These are phyloP conservation scores for Macrosoma leucophasiata DNA, from an alignment of 2,888 invertebrate species.

Conservation along the genomic window DNA sequence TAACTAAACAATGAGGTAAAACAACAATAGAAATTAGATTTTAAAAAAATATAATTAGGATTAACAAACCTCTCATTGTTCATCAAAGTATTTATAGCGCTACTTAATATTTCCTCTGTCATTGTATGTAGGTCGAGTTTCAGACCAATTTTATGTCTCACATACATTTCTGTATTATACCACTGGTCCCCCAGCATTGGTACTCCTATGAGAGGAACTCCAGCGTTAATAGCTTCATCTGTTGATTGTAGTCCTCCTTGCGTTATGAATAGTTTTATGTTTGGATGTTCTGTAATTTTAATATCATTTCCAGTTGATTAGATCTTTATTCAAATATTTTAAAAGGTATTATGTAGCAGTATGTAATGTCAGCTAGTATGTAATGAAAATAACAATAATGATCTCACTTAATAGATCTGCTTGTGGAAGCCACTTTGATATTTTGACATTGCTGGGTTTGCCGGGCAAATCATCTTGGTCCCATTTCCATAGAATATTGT, in stretches of 20 bases:
- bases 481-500: slow-evolving; percentile 47
- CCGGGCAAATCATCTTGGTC: slow-evolving; percentile 32
- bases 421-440: slow-evolving; percentile 47
- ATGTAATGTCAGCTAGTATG: too few species aligned
- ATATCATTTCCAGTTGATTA: slow-evolving; percentile 2
- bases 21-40: too few species aligned
- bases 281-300: slow-evolving; percentile 44
- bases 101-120: slow-evolving; percentile 2
- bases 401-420: slow-evolving; percentile 44
- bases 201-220: slow-evolving; percentile 50
- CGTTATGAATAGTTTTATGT: slow-evolving; percentile 58
- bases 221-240: slow-evolving; percentile 51
- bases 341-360: too few species aligned
- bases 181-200: slow-evolving; percentile 36
- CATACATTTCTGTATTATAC: neutral
- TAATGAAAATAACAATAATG: too few species aligned
- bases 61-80: slow-evolving; percentile 1
- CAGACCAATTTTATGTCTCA: slow-evolving; percentile 1
- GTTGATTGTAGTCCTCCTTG: slow-evolving; percentile 63
- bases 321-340: neutral
- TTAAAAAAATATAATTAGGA: too few species aligned
- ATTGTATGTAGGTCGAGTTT: slow-evolving; percentile 3
- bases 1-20: too few species aligned
- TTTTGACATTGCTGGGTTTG: slow-evolving; percentile 37
- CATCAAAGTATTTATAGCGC: slow-evolving; percentile 2